Conservation (phyloP, 1,140 invertebrate species). For the Tetramorium parvispinum region DNA sequence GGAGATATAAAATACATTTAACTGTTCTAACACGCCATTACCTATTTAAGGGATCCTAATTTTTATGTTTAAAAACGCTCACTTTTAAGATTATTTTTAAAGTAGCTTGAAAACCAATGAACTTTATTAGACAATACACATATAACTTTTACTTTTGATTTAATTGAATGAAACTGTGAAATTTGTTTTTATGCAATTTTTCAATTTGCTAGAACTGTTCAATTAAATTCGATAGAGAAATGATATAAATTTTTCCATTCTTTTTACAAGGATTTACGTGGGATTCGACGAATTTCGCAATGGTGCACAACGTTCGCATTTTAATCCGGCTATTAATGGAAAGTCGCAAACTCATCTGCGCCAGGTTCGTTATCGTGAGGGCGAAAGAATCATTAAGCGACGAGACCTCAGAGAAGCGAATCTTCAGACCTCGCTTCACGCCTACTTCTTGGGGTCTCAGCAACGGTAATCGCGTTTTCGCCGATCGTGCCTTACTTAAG, state of each 20-base stretch:
- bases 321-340: constrained; percentile 29
- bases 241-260: not conserved
- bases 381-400: constrained; percentile 37
- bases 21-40: not conserved
- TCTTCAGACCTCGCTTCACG: constrained; percentile 31
- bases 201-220: not conserved
- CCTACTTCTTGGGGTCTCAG: constrained; percentile 4
- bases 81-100: not conserved
- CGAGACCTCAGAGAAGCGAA: constrained; percentile 21
- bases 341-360: constrained; percentile 14
- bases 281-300: not conserved
- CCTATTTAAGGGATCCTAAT: not conserved
- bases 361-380: constrained; percentile 32
- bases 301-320: not conserved
- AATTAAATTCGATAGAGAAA: not conserved
- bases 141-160: not conserved
- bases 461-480: constrained; percentile 63
- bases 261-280: not conserved
- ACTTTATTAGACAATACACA: too few species aligned
- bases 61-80: not conserved
- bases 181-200: not conserved
- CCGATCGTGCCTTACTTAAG: constrained; percentile 57
- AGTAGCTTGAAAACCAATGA: not conserved
- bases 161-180: not conserved
- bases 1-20: not conserved